A percentile compares a stretch with the other conserved stretches of the same genome.
Conservation (phyloP, 2,888 invertebrate species). For the Nipponacmea schrenckii region DNA sequence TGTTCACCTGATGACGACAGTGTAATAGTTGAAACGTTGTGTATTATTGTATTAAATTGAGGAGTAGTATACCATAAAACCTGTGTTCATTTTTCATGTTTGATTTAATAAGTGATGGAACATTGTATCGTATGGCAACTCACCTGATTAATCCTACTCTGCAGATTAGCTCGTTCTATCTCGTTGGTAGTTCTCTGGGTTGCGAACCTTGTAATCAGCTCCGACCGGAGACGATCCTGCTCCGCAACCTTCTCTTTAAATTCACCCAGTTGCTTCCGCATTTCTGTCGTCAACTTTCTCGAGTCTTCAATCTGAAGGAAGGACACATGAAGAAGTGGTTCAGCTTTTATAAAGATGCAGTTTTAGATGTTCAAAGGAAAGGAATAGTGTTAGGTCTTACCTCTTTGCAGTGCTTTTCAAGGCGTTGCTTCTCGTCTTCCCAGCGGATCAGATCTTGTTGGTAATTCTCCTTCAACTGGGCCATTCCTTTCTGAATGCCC, state of each 20-base stretch:
- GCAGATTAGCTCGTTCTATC: slow-evolving; percentile 47
- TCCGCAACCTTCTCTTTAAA: slow-evolving; percentile 50
- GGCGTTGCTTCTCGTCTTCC: slow-evolving; percentile 52
- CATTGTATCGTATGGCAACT: too few relatives aligned
- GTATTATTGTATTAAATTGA: too few relatives aligned
- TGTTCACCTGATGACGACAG: too few relatives aligned
- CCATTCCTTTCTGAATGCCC: slow-evolving; percentile 53
- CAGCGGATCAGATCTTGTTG: slow-evolving; percentile 48
- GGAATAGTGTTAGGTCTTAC: too few relatives aligned
- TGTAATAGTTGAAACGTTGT: too few relatives aligned
- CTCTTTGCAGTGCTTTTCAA: slow-evolving; percentile 52
- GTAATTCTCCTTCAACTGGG: slow-evolving; percentile 47
- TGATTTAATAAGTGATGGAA: too few relatives aligned
- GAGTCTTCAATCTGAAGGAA: slow-evolving; percentile 49
- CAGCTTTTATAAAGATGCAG: background rate
- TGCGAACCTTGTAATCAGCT: slow-evolving; percentile 53
- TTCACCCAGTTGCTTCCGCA: slow-evolving; percentile 44
- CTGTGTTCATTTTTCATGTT: too few relatives aligned
- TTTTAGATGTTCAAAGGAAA: too few relatives aligned
- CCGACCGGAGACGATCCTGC: slow-evolving; percentile 50
- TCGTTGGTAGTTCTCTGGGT: slow-evolving; percentile 55
- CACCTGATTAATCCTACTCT: slow-evolving; percentile 55
- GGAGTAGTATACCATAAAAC: too few relatives aligned
- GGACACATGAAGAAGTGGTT: background rate
- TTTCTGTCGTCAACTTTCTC: slow-evolving; percentile 40